Evolutionary conservation across 2,113 vertebrate species (phyloP), one percentile per base, ranked within the genome.

Genomic region (Phocoena sinus): DNA sequence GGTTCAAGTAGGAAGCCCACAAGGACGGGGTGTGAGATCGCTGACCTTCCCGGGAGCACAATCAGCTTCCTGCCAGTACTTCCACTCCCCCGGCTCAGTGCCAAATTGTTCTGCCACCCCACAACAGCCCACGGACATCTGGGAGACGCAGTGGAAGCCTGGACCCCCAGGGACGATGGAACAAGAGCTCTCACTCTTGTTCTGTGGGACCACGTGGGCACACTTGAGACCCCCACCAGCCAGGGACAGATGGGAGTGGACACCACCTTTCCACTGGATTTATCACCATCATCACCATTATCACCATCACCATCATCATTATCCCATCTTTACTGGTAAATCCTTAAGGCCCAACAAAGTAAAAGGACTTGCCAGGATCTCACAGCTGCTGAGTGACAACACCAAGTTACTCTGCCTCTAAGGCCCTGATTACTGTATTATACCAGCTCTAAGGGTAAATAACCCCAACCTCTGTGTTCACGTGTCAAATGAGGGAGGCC

Each of bases 161-260:
- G 9, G 62, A 33, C 14, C 33, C 14, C n/a, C 60, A 36, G 60
- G 0, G 0, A 50, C 1, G 13, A 71, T 31, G 7, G 4, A 60
- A 8, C 8, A 63, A 56, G 17, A 28, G 33, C 2, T 2, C 23
- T 38, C 23, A 28, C 17, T 58, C 26, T 2, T 73, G 38, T 74
- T 36, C 28, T 73, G 31, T 8, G 10, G n/a, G 53, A 62, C 38
- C 86, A 77, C 41, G 1, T 25, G 2, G 36, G 62, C 15, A 17
- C 31, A 68, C 18, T 15, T 38, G 13, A 84, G 70, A 82, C 38
- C 28, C 73, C 18, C 20, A 23, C 26, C 68, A 68, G 36, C 36
- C 33, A 14, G 6, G 28, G 82, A 11, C 68, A 89, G 68, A 71
- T 0, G 8, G 15, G 3, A 63, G 23, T 8, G 2, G 47, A 58